Conservation (phyloP, 1,140 invertebrate genomes). For the Nomia melanderi region DNA sequence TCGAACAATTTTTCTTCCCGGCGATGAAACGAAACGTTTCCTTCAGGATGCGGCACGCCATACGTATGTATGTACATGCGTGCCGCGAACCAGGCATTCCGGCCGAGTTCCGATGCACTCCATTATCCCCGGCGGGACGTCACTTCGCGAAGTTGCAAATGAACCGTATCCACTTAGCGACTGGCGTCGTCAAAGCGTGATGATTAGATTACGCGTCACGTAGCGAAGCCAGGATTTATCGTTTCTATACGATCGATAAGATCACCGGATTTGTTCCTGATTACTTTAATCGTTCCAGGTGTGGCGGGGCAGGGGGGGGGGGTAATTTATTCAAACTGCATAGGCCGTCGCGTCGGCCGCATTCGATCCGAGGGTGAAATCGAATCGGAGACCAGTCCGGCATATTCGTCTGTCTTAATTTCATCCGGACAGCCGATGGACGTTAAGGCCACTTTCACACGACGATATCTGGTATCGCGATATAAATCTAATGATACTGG, state of each 20-base stretch:
- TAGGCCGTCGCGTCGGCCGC: neutral
- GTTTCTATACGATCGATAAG: neutral
- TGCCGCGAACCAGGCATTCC: neutral
- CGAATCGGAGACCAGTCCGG: neutral
- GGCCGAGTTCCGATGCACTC: neutral
- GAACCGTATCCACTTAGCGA: constrained; percentile 3
- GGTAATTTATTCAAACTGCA: constrained; percentile 1
- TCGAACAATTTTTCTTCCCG: no score
- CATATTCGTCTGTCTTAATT: constrained; percentile 12
- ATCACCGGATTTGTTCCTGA: neutral
- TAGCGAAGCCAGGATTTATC: neutral
- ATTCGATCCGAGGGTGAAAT: neutral
- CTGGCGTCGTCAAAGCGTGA: neutral
- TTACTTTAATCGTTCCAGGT: neutral
- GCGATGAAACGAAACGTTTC: no score
- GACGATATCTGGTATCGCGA: no score
- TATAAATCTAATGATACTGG: no score
- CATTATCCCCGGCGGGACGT: neutral
- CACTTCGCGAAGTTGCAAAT: neutral
- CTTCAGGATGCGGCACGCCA: no score
- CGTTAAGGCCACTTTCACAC: no score
- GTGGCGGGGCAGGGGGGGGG: no score
- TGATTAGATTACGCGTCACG: constrained; percentile 5
- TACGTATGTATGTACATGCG: no score
- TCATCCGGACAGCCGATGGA: constrained; percentile 12